phyloP scores from a whole-genome alignment of 2,113 vertebrate species.

The Chitala chitala region DNA sequence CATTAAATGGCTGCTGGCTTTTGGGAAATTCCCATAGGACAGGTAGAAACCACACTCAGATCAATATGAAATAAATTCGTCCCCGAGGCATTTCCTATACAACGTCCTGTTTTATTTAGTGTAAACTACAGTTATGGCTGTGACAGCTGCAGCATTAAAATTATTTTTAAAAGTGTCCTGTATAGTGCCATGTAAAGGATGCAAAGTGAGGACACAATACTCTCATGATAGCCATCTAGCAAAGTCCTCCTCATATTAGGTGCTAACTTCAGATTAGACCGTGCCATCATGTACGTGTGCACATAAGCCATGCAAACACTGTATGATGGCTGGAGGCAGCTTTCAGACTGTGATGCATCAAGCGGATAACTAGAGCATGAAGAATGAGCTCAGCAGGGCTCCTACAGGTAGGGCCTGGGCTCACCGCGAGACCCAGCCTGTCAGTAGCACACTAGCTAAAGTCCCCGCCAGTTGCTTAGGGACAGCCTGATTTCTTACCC shows the following conservation, averaged over 20 bases:
- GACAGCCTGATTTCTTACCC: not conserved
- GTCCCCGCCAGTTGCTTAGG: not conserved
- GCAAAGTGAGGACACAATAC: too few relatives aligned
- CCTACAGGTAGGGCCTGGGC: not conserved
- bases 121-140: too few relatives aligned
- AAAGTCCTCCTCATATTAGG: too few relatives aligned
- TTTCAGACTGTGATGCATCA: not conserved
- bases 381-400: not conserved
- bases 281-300: too few relatives aligned
- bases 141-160: too few relatives aligned
- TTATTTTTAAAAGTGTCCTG: too few relatives aligned
- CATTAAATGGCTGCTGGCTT: not conserved
- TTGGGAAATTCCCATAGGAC: not conserved
- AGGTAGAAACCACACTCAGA: too few relatives aligned
- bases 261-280: not conserved
- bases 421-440: not conserved
- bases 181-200: too few relatives aligned
- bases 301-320: not conserved
- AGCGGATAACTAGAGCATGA: constrained; percentile 5
- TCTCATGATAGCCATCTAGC: too few relatives aligned
- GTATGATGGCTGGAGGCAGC: not conserved
- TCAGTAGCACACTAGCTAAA: not conserved
- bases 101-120: too few relatives aligned
- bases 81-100: too few relatives aligned
- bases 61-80: too few relatives aligned